These are phyloP conservation scores for Hypotaenidia okinawae DNA, from an alignment of 2,797 vertebrate species.

Conservation along the genomic window DNA sequence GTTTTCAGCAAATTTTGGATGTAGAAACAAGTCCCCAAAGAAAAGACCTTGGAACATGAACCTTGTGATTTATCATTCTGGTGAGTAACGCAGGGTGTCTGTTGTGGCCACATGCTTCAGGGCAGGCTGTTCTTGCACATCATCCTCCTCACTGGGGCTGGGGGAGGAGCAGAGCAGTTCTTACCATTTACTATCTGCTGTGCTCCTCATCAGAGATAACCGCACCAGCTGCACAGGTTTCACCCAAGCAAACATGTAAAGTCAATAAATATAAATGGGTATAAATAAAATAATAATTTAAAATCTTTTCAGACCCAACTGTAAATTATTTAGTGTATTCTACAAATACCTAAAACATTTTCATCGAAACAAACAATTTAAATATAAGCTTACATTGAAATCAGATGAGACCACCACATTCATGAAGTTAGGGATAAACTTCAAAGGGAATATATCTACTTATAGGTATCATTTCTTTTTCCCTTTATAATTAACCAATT, in stretches of 20 bases:
- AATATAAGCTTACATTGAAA: not conserved
- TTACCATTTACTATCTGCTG: too few species aligned
- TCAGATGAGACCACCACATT: not conserved
- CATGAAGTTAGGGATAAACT: not conserved
- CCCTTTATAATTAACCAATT: not conserved
- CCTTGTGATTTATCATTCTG: not conserved
- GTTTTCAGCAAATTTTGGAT: not conserved
- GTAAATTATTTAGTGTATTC: not conserved
- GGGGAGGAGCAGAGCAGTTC: not conserved
- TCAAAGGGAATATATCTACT: not conserved
- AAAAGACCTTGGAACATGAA: not conserved
- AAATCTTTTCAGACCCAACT: not conserved
- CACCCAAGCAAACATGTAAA: not conserved
- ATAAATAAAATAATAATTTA: not conserved
- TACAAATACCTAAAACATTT: not conserved
- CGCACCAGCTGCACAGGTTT: not conserved
- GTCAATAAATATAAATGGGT: accelerated
- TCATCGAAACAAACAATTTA: not conserved
- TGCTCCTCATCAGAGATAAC: not conserved
- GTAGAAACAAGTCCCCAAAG: not conserved
- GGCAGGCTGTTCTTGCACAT: not conserved
- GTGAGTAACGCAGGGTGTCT: not conserved
- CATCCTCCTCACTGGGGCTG: not conserved
- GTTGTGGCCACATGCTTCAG: not conserved
- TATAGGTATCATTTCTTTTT: not conserved